A percentile compares a stretch with the other conserved stretches of the same genome.
Conservation (phyloP, 2,113 vertebrate genomes). For the Siniperca knerii region DNA sequence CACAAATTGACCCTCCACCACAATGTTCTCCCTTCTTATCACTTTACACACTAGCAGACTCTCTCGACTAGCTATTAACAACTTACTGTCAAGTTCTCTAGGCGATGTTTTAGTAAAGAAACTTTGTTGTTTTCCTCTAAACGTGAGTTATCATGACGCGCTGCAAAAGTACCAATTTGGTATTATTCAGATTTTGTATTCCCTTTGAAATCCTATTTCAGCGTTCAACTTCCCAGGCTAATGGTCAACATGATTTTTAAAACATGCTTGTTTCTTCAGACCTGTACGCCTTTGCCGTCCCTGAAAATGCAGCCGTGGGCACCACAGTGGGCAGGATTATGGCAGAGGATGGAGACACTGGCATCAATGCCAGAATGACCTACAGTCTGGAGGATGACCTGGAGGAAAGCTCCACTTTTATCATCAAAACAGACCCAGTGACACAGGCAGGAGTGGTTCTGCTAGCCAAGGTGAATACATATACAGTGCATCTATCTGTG, state of each 20-base stretch:
- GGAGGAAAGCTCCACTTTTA: conserved; percentile 84
- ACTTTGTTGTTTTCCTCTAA: conserved; percentile 23
- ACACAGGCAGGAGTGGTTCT: conserved; percentile 93
- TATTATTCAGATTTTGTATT: conserved; percentile 12
- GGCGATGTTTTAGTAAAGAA: conserved; percentile 15
- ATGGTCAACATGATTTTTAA: background rate
- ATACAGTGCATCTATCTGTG: background rate
- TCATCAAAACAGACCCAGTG: conserved; percentile 85
- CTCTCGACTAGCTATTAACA: conserved; percentile 42
- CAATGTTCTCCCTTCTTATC: conserved; percentile 70
- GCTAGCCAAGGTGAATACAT: conserved; percentile 88
- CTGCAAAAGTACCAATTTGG: background rate
- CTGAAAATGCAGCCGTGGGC: conserved; percentile 86
- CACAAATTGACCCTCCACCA: conserved; percentile 72
- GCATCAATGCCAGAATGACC: conserved; percentile 90
- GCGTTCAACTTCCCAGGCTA: background rate
- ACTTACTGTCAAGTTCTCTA: conserved; percentile 27
- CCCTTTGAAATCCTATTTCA: conserved; percentile 7
- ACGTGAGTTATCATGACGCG: background rate
- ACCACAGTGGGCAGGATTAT: conserved; percentile 88
- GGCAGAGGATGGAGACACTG: conserved; percentile 90
- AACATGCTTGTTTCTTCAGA: conserved; percentile 72
- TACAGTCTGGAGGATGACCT: conserved; percentile 89
- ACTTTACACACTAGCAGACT: conserved; percentile 38
- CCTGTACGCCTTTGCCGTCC: conserved; percentile 88